Evolutionary conservation across 2,113 vertebrate genomes (phyloP), one percentile per base, ranked within the genome.

Genomic region (Bubo scandiacus): DNA sequence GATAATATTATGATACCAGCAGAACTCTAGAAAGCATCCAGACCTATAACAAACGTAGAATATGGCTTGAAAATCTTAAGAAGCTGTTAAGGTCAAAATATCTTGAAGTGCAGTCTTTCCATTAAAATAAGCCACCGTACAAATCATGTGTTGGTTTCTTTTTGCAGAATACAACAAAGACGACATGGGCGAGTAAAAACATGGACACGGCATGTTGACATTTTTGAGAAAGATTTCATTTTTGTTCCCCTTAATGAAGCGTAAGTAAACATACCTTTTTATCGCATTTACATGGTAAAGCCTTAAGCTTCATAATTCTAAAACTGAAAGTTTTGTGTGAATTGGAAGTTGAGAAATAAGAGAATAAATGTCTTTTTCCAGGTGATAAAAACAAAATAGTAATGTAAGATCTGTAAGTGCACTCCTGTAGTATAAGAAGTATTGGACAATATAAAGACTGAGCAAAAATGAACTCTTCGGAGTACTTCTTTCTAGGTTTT

Each of bases 211-310:
- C 99, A 99, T 10, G 99, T 99, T 78, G 99, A 99, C 91, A 99
- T 99, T 84, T 99, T 99, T 97, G 99, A 99, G 96, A 99, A 99
- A 94, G 99, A 99, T 95, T 99, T 99, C 97, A 99, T 99, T 96
- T 99, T 99, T 95, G 99, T 99, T 96, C 99, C 99, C 92, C 99
- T 99, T 94, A 99, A 99, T 88, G 99, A 99, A 98, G 99, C 99
- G 99, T 99, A 95, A 99, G 99, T 99, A 96, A 87, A 45, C 49
- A 34, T 82, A 18, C 26, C 22, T 58, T 93, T 92, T 70, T 21
- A 32, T 52, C 21, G 0, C 6, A 15, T 77, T 57, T 23, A 20
- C 3, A 4, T 36, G 18, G 5, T 67, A 59, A 72, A 66, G 15
- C 5, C 27, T 70, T 61, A 42, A 67, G n/a, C 11, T 54, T 90